phyloP scores from a whole-genome alignment of 1,140 invertebrate genomes.

The Ceratitis capitata region DNA sequence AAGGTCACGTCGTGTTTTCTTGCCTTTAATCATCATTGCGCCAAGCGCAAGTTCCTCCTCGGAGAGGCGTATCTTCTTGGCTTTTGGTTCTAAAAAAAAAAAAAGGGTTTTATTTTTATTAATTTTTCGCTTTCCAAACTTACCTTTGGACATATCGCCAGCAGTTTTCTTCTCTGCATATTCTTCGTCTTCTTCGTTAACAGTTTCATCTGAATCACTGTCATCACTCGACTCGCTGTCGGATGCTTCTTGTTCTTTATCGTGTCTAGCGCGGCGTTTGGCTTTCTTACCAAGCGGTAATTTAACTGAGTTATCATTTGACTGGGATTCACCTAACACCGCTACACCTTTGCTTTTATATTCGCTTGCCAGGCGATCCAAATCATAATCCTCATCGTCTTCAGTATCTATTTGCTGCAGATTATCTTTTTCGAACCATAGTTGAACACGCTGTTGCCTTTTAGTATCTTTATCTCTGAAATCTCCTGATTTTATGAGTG shows the following conservation, averaged over 20 bases:
- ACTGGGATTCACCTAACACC: slow-evolving; percentile 53
- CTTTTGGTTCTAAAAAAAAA: slow-evolving; percentile 55
- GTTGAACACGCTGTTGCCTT: slow-evolving; percentile 78
- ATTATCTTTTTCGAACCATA: slow-evolving; percentile 91
- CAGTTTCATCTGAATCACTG: slow-evolving; percentile 50
- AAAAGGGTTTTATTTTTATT: background rate
- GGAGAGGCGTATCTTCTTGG: slow-evolving; percentile 80
- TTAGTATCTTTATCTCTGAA: slow-evolving; percentile 77
- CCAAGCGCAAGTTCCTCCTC: slow-evolving; percentile 89
- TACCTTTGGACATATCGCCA: slow-evolving; percentile 52
- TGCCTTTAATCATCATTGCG: slow-evolving; percentile 83
- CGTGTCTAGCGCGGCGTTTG: slow-evolving; percentile 57
- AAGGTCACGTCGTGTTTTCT: slow-evolving; percentile 86
- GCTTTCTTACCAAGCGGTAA: slow-evolving; percentile 57
- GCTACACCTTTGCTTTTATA: slow-evolving; percentile 76
- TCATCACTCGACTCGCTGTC: slow-evolving; percentile 62
- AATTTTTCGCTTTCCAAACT: background rate
- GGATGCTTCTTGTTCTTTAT: slow-evolving; percentile 50
- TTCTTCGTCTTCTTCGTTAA: slow-evolving; percentile 39
- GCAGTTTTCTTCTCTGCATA: slow-evolving; percentile 40
- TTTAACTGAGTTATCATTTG: background rate
- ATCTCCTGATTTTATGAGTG: slow-evolving; percentile 86
- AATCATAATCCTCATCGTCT: slow-evolving; percentile 87
- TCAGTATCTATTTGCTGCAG: slow-evolving; percentile 86
- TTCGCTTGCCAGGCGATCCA: slow-evolving; percentile 80